Percentiles rank a stretch among this genome's conserved stretches.
Conservation (phyloP, 2,888 invertebrate species). For the Torymus aiolomorphi region DNA sequence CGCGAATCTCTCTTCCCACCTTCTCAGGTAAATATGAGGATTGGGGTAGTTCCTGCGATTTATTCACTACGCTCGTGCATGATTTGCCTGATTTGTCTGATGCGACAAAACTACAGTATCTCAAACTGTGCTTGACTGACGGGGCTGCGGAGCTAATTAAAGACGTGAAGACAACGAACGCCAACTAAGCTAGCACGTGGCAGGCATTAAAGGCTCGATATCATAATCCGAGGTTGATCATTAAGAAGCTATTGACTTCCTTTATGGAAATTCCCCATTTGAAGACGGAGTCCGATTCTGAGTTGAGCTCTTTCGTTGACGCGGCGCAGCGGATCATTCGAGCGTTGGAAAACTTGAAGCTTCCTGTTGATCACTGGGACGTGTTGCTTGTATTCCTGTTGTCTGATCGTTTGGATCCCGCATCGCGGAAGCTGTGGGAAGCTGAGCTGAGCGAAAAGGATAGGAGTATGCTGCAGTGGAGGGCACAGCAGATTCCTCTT, state of each 20-base stretch:
- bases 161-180: slow-evolving; percentile 19
- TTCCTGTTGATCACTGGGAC: slow-evolving; percentile 35
- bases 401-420: slow-evolving; percentile 15
- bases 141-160: slow-evolving; percentile 26
- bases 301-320: slow-evolving; percentile 14
- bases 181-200: slow-evolving; percentile 19
- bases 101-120: background rate
- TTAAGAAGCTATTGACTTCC: background rate
- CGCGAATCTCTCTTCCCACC: background rate
- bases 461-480: background rate
- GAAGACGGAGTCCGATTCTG: slow-evolving; percentile 21
- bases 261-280: slow-evolving; percentile 26
- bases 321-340: slow-evolving; percentile 35
- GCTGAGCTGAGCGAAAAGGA: slow-evolving; percentile 35
- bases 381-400: slow-evolving; percentile 26
- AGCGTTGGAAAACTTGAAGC: slow-evolving; percentile 19
- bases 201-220: slow-evolving; percentile 15
- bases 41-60: slow-evolving; percentile 19
- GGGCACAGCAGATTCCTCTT: background rate
- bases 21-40: slow-evolving; percentile 34
- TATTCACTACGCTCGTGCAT: slow-evolving; percentile 15
- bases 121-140: slow-evolving; percentile 25
- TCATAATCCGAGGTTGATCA: slow-evolving; percentile 10
- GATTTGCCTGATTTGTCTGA: too few species aligned
- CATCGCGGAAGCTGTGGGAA: slow-evolving; percentile 41